Conservation (phyloP, 2,113 vertebrate species). For the Rhinichthys klamathensis region DNA sequence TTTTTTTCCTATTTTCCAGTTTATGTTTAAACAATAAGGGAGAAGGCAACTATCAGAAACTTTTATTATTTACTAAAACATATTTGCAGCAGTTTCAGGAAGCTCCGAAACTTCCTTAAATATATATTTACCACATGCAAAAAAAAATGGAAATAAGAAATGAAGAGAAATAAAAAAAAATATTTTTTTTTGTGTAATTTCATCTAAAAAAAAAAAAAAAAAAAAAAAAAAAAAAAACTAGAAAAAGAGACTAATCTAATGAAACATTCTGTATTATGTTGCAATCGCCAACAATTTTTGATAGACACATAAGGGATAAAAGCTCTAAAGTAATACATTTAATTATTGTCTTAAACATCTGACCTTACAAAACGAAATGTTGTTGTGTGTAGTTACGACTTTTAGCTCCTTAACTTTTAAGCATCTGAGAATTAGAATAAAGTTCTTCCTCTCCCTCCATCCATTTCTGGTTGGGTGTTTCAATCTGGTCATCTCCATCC, state of each 20-base stretch:
- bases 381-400: not conserved
- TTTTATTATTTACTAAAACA: not conserved
- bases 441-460: not conserved
- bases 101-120: not conserved
- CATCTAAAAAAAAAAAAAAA: too few relatives aligned
- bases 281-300: not conserved
- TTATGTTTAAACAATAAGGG: not conserved
- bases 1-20: too few relatives aligned
- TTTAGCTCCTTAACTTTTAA: not conserved
- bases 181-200: too few relatives aligned
- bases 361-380: not conserved
- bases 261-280: not conserved
- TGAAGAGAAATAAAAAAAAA: too few relatives aligned
- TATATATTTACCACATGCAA: not conserved
- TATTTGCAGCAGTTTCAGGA: not conserved
- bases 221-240: not conserved
- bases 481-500: conserved; percentile 16
- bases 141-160: not conserved
- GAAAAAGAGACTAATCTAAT: not conserved
- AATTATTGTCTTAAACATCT: not conserved
- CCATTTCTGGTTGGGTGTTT: not conserved
- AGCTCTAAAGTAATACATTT: not conserved
- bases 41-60: not conserved
- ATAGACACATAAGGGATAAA: not conserved
- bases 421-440: not conserved